Evolutionary conservation across 2,888 invertebrate species (phyloP).

Genomic region (Machimus atricapillus): DNA sequence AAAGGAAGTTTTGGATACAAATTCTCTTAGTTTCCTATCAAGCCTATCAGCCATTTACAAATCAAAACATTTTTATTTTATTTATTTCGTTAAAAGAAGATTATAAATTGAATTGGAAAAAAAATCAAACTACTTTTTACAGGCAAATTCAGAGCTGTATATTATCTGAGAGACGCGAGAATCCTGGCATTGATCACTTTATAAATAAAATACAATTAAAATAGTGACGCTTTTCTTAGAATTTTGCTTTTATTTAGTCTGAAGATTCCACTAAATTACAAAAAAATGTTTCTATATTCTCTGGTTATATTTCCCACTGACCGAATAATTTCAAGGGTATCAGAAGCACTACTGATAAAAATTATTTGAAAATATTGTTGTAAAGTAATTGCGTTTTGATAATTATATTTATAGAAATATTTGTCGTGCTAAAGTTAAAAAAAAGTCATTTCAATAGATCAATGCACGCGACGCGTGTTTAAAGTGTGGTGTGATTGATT

Average conservation of each 20-base stretch:
- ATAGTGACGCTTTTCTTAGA: neutral
- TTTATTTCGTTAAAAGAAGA: too few species aligned
- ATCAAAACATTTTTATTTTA: too few species aligned
- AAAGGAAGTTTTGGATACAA: too few species aligned
- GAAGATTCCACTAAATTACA: neutral
- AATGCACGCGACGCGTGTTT: neutral
- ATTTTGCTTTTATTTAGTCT: neutral
- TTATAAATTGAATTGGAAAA: too few species aligned
- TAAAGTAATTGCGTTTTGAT: neutral
- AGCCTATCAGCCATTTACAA: too few species aligned
- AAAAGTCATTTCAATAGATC: neutral
- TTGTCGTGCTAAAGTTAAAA: neutral
- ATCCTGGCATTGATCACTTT: too few species aligned
- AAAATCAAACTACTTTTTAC: too few species aligned
- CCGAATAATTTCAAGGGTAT: neutral
- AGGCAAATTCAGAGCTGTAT: too few species aligned
- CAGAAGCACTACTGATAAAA: neutral
- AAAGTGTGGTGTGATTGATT: neutral
- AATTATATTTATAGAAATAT: too few species aligned
- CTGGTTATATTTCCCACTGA: neutral
- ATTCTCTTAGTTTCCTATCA: too few species aligned
- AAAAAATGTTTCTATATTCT: neutral
- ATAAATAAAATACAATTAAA: too few species aligned
- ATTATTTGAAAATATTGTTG: neutral
- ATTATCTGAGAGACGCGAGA: too few species aligned